Evolutionary conservation across 1,140 invertebrate species (phyloP).

Genomic region (Neuroterus valhalla): DNA sequence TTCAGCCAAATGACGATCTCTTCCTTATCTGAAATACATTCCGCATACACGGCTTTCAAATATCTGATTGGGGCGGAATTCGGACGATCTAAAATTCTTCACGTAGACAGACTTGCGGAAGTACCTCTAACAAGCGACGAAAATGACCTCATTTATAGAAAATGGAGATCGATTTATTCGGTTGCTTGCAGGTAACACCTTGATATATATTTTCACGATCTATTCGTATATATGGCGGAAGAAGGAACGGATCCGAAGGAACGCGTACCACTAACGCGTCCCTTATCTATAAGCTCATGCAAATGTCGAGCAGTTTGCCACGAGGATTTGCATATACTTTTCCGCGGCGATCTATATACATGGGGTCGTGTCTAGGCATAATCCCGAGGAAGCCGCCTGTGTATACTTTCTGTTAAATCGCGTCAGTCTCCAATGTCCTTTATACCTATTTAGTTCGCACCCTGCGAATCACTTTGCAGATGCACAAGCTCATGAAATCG

Average conservation of each 20-base stretch:
- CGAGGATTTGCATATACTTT: conserved; percentile 64
- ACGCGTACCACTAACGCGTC: conserved; percentile 60
- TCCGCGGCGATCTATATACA: conserved; percentile 60
- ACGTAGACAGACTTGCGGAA: not conserved
- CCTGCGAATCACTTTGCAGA: too few species aligned
- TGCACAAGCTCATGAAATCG: too few species aligned
- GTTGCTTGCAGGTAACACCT: not conserved
- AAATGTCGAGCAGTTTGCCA: conserved; percentile 67
- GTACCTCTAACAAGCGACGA: not conserved
- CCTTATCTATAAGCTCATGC: conserved; percentile 69
- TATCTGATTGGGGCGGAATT: not conserved
- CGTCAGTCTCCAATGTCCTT: conserved; percentile 38
- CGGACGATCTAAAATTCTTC: conserved; percentile 17
- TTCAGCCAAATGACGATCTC: not conserved
- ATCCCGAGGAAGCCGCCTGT: conserved; percentile 55
- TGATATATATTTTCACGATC: not conserved
- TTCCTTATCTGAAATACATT: conserved; percentile 14
- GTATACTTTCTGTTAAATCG: conserved; percentile 51
- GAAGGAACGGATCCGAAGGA: conserved; percentile 53
- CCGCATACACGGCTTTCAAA: not conserved
- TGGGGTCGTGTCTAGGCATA: conserved; percentile 64
- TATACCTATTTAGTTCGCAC: too few species aligned
- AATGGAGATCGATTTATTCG: conserved; percentile 26
- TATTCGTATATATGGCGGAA: conserved; percentile 29
- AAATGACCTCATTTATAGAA: conserved; percentile 3